Evolutionary conservation across 2,888 invertebrate genomes (phyloP), one percentile per base, ranked within the genome.

Genomic region (Xestoiulus laeticollis): DNA sequence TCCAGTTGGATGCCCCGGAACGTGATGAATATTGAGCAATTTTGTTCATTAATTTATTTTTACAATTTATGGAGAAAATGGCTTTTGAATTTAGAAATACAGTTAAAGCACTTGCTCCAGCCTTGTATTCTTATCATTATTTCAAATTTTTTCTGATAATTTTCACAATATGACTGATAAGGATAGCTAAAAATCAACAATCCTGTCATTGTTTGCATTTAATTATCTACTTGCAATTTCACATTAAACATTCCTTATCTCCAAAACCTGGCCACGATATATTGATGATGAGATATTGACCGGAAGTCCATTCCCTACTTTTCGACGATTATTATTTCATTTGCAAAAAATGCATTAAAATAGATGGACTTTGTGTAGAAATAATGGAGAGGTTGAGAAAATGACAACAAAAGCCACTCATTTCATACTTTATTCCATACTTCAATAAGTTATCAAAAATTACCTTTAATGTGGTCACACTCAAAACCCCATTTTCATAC

Each of bases 291-390:
- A 78, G 78, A 78, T 78, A 78, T 14, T 78, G 30, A 78, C 78
- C 78, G 78, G 78, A 78, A 26, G 78, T 30, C 78, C 78, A 30
- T 78, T 78, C 78, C 78, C 26, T 30, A 30, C 78, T 10, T 22
- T 22, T 78, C 78, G 4, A 68, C 68, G 68, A 68, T 26, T 30
- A 68, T 26, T 78, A 30, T 30, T 78, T 22, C 78, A 78, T 78
- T 78, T 78, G 78, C 78, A 78, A 78, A 78, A n/a, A 78, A 30
- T 78, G 30, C 78, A 78, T 78, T 78, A 78, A 78, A 78, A 12
- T 30, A 30, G 30, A 30, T 78, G 1, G 78, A 22, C 68, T 68
- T 22, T 4, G 22, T 78, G 1, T 14, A 14, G 30, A 78, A 30
- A 78, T 78, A 78, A 78, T 14, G 4, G 30, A 78, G 1, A 26